These are phyloP conservation scores for Rousettus madagascariensis DNA, from an alignment of 2,797 vertebrate genomes.

Conservation along the genomic window DNA sequence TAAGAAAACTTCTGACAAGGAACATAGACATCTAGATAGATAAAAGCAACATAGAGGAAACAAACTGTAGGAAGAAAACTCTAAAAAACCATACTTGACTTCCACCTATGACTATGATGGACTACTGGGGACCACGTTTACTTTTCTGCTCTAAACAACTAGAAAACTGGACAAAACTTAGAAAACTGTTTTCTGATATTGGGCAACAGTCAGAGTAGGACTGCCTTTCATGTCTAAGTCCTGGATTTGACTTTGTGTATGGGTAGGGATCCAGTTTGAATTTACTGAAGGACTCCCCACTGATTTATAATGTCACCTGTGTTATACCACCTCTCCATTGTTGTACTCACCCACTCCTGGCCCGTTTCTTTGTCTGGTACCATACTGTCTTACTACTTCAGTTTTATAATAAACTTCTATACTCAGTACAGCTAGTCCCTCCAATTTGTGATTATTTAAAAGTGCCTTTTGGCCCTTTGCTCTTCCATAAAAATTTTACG, in stretches of 20 bases:
- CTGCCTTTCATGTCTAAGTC: neutral
- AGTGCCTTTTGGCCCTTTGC: neutral
- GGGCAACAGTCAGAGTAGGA: neutral
- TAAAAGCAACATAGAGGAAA: neutral
- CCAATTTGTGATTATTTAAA: neutral
- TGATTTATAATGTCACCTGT: neutral
- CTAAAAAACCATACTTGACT: neutral
- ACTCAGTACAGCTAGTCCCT: neutral
- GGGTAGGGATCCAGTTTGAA: neutral
- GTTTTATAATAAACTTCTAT: neutral
- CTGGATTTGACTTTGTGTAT: neutral
- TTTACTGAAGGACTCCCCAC: neutral
- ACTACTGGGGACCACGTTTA: neutral
- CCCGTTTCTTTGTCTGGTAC: neutral
- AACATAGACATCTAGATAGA: neutral
- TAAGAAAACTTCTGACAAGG: neutral
- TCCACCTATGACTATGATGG: neutral
- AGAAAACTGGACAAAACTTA: neutral
- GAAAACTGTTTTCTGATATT: neutral
- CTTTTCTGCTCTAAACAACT: neutral
- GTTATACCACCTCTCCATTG: neutral
- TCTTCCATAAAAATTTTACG: neutral
- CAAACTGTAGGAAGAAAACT: neutral
- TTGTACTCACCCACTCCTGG: neutral
- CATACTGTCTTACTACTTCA: neutral